phyloP scores from a whole-genome alignment of 2,797 vertebrate species.

The Chelmon rostratus region DNA sequence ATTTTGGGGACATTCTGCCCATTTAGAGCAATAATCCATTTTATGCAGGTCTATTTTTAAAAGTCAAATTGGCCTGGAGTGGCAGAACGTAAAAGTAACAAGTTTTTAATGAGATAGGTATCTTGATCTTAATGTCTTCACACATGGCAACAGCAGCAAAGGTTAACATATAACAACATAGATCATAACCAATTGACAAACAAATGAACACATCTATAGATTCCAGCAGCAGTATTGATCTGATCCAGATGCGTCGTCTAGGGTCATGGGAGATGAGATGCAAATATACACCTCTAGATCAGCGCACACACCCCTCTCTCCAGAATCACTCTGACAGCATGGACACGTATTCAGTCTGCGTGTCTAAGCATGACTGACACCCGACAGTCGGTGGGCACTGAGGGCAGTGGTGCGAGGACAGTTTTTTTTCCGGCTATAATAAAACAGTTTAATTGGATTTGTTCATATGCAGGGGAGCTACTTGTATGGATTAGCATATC shows the following conservation, averaged over 20 bases:
- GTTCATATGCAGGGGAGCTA: conserved; percentile 85
- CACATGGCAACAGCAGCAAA: neutral
- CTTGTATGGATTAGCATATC: conserved; percentile 91
- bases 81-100: neutral
- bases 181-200: neutral
- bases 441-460: conserved; percentile 91
- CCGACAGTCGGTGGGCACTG: conserved; percentile 76
- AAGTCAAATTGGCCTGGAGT: neutral
- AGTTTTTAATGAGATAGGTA: neutral
- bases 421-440: conserved; percentile 85
- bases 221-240: conserved; percentile 7
- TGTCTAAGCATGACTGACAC: conserved; percentile 82
- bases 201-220: conserved; percentile 13
- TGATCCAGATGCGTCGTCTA: neutral
- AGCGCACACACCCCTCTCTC: conserved; percentile 27
- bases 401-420: conserved; percentile 82
- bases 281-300: conserved; percentile 14
- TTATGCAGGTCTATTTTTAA: neutral
- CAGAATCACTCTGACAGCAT: conserved; percentile 29
- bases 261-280: conserved; percentile 14
- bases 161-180: conserved; percentile 1
- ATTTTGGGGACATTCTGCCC: neutral
- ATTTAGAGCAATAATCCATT: neutral
- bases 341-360: conserved; percentile 58
- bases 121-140: conserved; percentile 2